A percentile compares a stretch with the other conserved stretches of the same genome.
Evolutionary conservation across 2,113 vertebrate genomes (phyloP).

Genomic region (Deroptyus accipitrinus): DNA sequence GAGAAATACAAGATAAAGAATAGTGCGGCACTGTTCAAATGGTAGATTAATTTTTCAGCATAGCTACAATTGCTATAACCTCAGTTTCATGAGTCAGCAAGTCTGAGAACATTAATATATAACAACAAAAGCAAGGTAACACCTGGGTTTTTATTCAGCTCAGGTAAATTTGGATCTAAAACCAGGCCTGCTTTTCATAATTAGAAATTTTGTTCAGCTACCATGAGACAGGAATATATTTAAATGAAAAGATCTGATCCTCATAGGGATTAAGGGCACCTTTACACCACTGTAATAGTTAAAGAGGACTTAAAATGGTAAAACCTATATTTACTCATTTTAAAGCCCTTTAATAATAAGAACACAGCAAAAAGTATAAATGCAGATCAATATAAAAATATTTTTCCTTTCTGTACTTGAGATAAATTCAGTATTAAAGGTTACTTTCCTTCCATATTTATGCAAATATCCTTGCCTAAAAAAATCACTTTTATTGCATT

Average conservation of each 20-base stretch:
- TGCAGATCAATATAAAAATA: background rate
- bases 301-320: background rate
- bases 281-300: background rate
- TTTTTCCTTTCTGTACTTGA: background rate
- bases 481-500: background rate
- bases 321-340: background rate
- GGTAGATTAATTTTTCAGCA: slow-evolving; percentile 45
- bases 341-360: background rate
- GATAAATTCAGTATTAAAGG: slow-evolving; percentile 2
- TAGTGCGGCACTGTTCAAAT: background rate
- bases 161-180: slow-evolving; percentile 36
- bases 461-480: slow-evolving; percentile 43
- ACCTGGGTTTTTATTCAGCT: slow-evolving; percentile 18
- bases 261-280: background rate
- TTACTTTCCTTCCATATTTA: slow-evolving; percentile 36
- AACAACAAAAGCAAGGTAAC: background rate
- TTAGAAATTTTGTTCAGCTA: background rate
- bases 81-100: slow-evolving; percentile 52
- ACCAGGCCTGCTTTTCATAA: slow-evolving; percentile 7
- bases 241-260: background rate
- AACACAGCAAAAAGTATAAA: background rate
- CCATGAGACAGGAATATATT: background rate
- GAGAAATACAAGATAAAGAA: background rate
- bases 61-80: background rate
- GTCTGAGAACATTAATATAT: slow-evolving; percentile 18